phyloP scores from a whole-genome alignment of 1,140 invertebrate genomes.

The Ceratina calcarata region DNA sequence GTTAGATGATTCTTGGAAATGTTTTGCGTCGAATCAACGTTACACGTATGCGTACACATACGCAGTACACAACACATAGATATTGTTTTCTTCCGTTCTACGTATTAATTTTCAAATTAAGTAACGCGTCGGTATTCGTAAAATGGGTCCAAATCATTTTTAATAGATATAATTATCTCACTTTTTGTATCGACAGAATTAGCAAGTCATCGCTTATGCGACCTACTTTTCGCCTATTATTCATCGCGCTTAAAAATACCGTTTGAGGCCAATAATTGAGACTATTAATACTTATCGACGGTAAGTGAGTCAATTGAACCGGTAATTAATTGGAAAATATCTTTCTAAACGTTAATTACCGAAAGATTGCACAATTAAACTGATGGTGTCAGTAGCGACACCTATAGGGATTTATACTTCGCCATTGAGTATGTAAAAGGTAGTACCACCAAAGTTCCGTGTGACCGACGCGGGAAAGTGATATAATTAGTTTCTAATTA shows the following conservation, averaged over 20 bases:
- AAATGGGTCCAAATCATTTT: neutral
- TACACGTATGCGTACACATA: neutral
- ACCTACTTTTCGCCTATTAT: neutral
- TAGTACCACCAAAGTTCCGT: neutral
- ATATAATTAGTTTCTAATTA: no score
- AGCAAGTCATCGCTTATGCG: neutral
- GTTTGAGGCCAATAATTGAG: neutral
- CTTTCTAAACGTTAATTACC: slow-evolving; percentile 29
- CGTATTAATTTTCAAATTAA: neutral
- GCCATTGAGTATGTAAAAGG: neutral
- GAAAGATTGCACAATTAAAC: slow-evolving; percentile 28
- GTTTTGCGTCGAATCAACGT: neutral
- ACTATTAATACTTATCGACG: neutral
- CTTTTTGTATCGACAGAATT: neutral
- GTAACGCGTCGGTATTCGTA: neutral
- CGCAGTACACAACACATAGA: neutral
- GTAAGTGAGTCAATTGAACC: slow-evolving; percentile 5
- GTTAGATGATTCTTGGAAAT: neutral
- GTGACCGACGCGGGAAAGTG: no score
- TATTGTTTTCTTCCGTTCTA: neutral
- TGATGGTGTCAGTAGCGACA: slow-evolving; percentile 2
- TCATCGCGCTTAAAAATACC: neutral
- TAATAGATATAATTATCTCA: neutral
- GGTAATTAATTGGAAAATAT: slow-evolving; percentile 22
- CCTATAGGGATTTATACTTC: neutral